Evolutionary conservation across 2,113 vertebrate species (phyloP), one percentile per base, ranked within the genome.

Genomic region (Hippocampus barbouri): DNA sequence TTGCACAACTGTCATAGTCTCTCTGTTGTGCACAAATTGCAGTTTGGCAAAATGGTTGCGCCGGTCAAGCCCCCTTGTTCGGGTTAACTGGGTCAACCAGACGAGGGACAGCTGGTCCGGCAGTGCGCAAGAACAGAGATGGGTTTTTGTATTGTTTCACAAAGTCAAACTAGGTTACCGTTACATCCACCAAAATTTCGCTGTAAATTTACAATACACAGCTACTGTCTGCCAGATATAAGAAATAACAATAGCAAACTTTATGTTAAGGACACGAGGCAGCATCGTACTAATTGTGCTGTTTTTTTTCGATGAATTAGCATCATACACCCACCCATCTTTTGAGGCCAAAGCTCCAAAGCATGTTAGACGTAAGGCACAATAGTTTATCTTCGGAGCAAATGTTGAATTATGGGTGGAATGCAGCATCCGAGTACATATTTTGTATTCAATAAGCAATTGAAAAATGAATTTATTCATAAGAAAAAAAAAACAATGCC

Each of bases 51-150:
- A 86, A 90, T 89, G 79, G 73, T 80, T 74, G 79, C 74, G 68
- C 76, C 84, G 79, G 79, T 86, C 79, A 64, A 34, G 74, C 84
- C 70, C 77, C 68, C 79, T 82, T 83, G 83, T 78, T 89, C 70
- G 30, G 68, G 81, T 84, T 77, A 91, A 91, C 72, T 87, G 83
- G 88, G 88, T 89, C 85, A 88, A 68, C 70, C 54, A 5, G 40
- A 63, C 77, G 51, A 56, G 72, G 81, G 85, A 83, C 88, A 90
- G 83, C 76, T 85, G 79, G 75, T 27, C 64, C 72, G 57, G 63
- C 47, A 1, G 66, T 16, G 12, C 34, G 56, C 61, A 25, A 67
- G 34, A 67, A 75, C 15, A 23, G 57, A 20, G 69, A 67, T 8
- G 5, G 1, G 27, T 10, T 12, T 41, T 76, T 72, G 23, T 70